phyloP scores from a whole-genome alignment of 2,888 invertebrate species.

The Slavum lentiscoides region DNA sequence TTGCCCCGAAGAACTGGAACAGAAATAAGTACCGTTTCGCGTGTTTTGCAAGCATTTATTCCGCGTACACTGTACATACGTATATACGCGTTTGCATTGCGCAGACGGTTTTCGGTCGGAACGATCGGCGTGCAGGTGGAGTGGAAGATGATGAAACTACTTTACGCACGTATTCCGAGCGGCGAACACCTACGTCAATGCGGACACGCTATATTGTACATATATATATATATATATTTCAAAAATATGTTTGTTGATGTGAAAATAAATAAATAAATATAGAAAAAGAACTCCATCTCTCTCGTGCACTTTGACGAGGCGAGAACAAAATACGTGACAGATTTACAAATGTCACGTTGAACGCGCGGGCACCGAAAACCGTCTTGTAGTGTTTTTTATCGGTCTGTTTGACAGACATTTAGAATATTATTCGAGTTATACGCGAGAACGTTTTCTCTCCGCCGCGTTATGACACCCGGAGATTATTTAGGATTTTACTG shows the following conservation, averaged over 20 bases:
- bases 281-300: background rate
- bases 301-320: constrained; percentile 32
- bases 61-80: background rate
- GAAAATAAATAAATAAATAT: background rate
- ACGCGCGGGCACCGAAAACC: background rate
- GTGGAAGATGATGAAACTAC: background rate
- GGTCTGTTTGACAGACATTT: constrained; percentile 22
- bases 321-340: constrained; percentile 44
- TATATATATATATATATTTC: no score
- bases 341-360: constrained; percentile 36
- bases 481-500: background rate
- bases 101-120: background rate
- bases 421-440: background rate
- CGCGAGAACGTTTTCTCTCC: background rate
- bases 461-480: background rate
- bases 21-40: constrained; percentile 44
- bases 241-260: constrained; percentile 2
- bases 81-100: no score
- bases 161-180: constrained; percentile 8
- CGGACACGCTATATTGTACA: background rate
- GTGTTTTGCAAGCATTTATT: constrained; percentile 17
- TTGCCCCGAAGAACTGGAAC: background rate
- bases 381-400: constrained; percentile 34
- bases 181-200: constrained; percentile 21
- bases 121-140: background rate